These are phyloP conservation scores for Crossocerus cetratus DNA, from an alignment of 2,888 invertebrate genomes.

Conservation along the genomic window DNA sequence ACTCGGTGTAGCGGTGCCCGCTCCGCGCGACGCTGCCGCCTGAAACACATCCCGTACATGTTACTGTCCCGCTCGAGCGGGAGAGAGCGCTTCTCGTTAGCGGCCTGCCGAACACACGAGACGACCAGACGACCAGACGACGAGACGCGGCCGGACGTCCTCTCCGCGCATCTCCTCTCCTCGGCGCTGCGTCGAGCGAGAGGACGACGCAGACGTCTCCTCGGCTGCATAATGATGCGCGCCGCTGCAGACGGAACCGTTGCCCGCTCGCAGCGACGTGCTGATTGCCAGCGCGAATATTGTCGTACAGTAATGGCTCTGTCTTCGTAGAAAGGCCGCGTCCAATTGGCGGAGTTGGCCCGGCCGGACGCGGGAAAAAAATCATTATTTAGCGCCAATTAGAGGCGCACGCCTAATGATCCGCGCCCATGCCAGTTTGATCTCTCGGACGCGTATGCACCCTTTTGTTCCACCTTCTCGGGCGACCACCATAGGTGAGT, in stretches of 20 bases:
- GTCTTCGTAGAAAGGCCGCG: constrained; percentile 59
- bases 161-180: neutral
- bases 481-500: constrained; percentile 4
- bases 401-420: constrained; percentile 56
- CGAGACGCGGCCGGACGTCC: too few relatives aligned
- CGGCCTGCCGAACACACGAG: constrained; percentile 20
- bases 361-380: constrained; percentile 53
- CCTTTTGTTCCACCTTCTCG: constrained; percentile 14
- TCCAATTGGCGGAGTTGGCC: constrained; percentile 31
- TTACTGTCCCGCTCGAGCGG: constrained; percentile 28
- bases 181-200: constrained; percentile 21
- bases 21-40: constrained; percentile 8
- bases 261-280: constrained; percentile 66
- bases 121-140: constrained; percentile 8
- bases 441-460: constrained; percentile 1
- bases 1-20: constrained; percentile 18
- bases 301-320: constrained; percentile 65
- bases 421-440: constrained; percentile 24
- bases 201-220: constrained; percentile 33
- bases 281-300: constrained; percentile 70
- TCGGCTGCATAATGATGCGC: constrained; percentile 56
- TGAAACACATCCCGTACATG: constrained; percentile 38
- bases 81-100: constrained; percentile 53
- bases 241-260: constrained; percentile 56
- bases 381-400: constrained; percentile 70